These are phyloP conservation scores for Diorhabda elongata DNA, from an alignment of 1,140 invertebrate genomes.

Conservation along the genomic window DNA sequence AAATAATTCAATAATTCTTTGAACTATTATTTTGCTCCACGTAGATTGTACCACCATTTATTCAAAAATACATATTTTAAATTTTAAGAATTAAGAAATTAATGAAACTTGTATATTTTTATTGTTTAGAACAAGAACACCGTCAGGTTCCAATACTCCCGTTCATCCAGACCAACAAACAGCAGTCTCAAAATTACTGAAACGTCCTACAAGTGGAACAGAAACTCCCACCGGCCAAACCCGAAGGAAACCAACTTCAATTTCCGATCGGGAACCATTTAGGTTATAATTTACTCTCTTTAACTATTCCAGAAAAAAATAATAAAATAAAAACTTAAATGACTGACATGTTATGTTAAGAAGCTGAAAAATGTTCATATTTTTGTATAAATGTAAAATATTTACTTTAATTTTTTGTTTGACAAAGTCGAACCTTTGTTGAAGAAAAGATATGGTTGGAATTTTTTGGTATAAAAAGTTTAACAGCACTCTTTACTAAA, in stretches of 20 bases:
- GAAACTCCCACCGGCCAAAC: slow-evolving; percentile 55
- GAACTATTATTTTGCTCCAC: no score
- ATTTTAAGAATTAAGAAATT: no score
- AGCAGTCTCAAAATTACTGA: slow-evolving; percentile 58
- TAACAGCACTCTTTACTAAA: slow-evolving; percentile 17
- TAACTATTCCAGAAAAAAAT: slow-evolving; percentile 34
- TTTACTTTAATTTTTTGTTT: slow-evolving; percentile 21
- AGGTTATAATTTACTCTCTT: slow-evolving; percentile 52
- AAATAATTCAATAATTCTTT: no score
- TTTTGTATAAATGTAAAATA: slow-evolving; percentile 44
- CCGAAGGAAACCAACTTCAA: slow-evolving; percentile 55
- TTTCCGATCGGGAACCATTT: slow-evolving; percentile 59
- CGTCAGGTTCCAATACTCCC: slow-evolving; percentile 65
- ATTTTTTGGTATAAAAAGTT: slow-evolving; percentile 26
- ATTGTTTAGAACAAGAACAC: slow-evolving; percentile 58
- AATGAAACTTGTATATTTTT: no score
- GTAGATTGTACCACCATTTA: no score
- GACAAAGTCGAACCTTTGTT: slow-evolving; percentile 28
- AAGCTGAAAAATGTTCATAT: slow-evolving; percentile 43
- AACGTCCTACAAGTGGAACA: slow-evolving; percentile 64
- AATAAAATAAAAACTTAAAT: slow-evolving; percentile 28
- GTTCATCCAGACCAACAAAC: slow-evolving; percentile 58
- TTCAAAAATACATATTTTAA: no score
- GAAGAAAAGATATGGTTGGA: slow-evolving; percentile 20
- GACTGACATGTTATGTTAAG: slow-evolving; percentile 43